Conservation (phyloP, 2,888 invertebrate species). For the Amblyjoppa proteus region DNA sequence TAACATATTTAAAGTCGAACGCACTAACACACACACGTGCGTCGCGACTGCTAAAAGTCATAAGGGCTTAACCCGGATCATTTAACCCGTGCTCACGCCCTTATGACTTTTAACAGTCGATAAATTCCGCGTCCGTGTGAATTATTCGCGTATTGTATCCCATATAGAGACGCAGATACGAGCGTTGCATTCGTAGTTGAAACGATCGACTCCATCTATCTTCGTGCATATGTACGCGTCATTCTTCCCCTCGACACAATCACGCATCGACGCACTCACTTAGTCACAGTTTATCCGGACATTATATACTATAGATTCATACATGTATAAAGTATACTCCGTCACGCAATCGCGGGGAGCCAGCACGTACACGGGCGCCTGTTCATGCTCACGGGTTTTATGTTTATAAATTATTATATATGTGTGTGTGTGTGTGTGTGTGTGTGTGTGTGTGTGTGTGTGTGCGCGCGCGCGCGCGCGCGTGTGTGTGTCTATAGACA, state of each 20-base stretch:
- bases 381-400: slow-evolving; percentile 42
- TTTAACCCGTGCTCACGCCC: background rate
- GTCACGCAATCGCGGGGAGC: slow-evolving; percentile 58
- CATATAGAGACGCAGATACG: slow-evolving; percentile 1
- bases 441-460: background rate
- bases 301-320: slow-evolving; percentile 22
- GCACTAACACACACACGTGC: background rate
- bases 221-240: slow-evolving; percentile 21
- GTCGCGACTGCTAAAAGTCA: background rate
- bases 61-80: slow-evolving; percentile 4
- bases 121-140: background rate
- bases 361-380: slow-evolving; percentile 50
- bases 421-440: background rate
- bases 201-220: slow-evolving; percentile 40
- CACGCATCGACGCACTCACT: slow-evolving; percentile 33
- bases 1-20: slow-evolving; percentile 67
- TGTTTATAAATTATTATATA: slow-evolving; percentile 6
- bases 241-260: slow-evolving; percentile 39
- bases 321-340: slow-evolving; percentile 15
- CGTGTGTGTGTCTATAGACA: slow-evolving; percentile 33
- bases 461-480: too few relatives aligned
- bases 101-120: background rate
- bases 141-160: slow-evolving; percentile 12
- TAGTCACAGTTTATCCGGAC: slow-evolving; percentile 46
- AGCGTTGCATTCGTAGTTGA: slow-evolving; percentile 1